Conservation (phyloP, 2,888 invertebrate species). For the Spilarctia lutea region DNA sequence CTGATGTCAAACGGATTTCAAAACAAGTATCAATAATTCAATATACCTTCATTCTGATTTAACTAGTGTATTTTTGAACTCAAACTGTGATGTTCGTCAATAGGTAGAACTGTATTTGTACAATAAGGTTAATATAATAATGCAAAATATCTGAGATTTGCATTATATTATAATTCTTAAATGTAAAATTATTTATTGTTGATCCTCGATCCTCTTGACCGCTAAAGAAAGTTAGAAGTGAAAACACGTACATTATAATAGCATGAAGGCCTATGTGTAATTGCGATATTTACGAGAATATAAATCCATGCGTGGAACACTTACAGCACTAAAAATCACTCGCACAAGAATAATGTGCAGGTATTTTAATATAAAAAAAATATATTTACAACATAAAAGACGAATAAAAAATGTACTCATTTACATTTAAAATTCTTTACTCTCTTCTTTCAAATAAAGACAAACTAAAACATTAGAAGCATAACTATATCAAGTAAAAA, state of each 20-base stretch:
- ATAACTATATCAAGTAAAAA: background rate
- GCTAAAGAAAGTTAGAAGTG: constrained; percentile 44
- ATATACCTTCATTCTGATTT: background rate
- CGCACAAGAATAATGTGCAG: constrained; percentile 7
- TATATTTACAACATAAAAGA: background rate
- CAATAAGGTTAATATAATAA: background rate
- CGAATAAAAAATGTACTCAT: background rate
- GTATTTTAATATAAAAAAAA: background rate
- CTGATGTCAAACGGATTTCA: constrained; percentile 9
- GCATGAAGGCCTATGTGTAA: constrained; percentile 37
- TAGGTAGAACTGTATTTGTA: background rate
- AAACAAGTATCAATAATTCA: constrained; percentile 7
- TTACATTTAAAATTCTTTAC: background rate
- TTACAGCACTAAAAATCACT: constrained; percentile 1
- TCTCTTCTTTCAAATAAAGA: too few relatives aligned
- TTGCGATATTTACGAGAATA: constrained; percentile 14
- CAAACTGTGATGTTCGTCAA: background rate
- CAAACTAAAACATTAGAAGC: background rate
- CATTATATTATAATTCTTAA: background rate
- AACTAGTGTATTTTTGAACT: background rate
- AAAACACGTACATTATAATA: constrained; percentile 37
- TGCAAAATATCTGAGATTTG: background rate
- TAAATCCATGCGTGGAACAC: constrained; percentile 4
- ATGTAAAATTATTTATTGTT: background rate
- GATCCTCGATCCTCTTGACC: constrained; percentile 22